Evolutionary conservation across 2,888 invertebrate genomes (phyloP), one percentile per base, ranked within the genome.

Genomic region (Athrips mouffetella): DNA sequence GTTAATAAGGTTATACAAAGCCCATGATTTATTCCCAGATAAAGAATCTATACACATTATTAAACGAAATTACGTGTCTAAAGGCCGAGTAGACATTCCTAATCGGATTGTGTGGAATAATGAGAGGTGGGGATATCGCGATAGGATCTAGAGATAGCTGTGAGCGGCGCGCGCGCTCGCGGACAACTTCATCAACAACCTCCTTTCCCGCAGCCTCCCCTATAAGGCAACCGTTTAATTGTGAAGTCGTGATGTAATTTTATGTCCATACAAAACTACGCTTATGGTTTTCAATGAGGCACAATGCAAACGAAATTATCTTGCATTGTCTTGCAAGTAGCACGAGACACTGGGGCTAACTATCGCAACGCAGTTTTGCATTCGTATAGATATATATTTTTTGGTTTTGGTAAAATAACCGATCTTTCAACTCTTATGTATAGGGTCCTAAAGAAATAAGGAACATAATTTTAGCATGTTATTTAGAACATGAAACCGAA

Each of bases 31-130:
- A 51, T 48, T 41, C 37, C 20, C 42, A 51, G 51, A 49, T 54
- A 55, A 54, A 58, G 48, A 63, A 58, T 54, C 62, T 54, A 63
- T 57, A 64, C 52, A 53, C 57, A 58, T 59, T 57, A 56, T 58
- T 51, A 54, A 54, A 54, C 45, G 48, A 55, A 54, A 57, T 55
- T 65, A 65, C 56, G 59, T 58, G 48, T 49, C 59, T 58, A 62
- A 68, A 63, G 59, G 60, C 54, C 52, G 55, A 60, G 59, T 62
- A 65, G 63, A 70, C 66, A 66, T 58, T 62, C 53, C 59, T 73
- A 76, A 77, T 76, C 75, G 70, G 67, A 75, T 75, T 66, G 70
- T 62, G 60, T 55, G 66, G 69, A 67, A 70, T 73, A 72, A 73
- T 69, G 70, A 73, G 73, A 73, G 33, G 44, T 44, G 30, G 41